Evolutionary conservation across 2,888 invertebrate species (phyloP).

Genomic region (Cyrtodaria siliqua): DNA sequence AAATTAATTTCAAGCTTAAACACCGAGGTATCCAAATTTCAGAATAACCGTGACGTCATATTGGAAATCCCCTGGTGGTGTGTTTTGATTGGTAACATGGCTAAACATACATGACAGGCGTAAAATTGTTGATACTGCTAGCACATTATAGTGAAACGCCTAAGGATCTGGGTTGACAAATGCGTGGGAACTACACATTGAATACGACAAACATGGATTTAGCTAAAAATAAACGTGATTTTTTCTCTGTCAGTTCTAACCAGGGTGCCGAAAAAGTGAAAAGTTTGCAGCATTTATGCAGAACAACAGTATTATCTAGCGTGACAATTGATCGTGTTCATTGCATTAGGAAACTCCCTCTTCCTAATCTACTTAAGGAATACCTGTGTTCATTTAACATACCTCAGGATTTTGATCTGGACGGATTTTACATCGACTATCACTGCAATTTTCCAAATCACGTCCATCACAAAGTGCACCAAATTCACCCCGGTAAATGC

Average conservation of each 20-base stretch:
- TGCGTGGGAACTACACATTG: too few relatives aligned
- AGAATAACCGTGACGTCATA: conserved; percentile 52
- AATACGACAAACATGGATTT: too few relatives aligned
- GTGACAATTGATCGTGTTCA: conserved; percentile 73
- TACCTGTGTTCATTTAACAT: conserved; percentile 77
- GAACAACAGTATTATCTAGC: conserved; percentile 71
- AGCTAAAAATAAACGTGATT: conserved; percentile 24
- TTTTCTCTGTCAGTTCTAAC: conserved; percentile 18
- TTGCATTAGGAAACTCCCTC: conserved; percentile 69
- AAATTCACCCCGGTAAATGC: conserved; percentile 75
- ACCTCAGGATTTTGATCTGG: conserved; percentile 79
- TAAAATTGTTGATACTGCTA: too few relatives aligned
- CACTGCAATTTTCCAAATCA: conserved; percentile 79
- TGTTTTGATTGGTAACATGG: conserved; percentile 47
- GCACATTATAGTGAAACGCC: neutral
- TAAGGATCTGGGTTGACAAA: conserved; percentile 5
- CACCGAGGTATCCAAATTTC: conserved; percentile 5
- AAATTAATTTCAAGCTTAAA: conserved; percentile 3
- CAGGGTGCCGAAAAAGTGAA: conserved; percentile 43
- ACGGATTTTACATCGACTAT: conserved; percentile 76
- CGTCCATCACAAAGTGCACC: conserved; percentile 75
- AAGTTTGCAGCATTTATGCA: conserved; percentile 76
- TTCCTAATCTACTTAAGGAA: conserved; percentile 75
- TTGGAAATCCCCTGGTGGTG: conserved; percentile 47
- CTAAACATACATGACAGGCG: conserved; percentile 34